These are phyloP conservation scores for Leucania comma DNA, from an alignment of 2,888 invertebrate genomes.

Conservation along the genomic window DNA sequence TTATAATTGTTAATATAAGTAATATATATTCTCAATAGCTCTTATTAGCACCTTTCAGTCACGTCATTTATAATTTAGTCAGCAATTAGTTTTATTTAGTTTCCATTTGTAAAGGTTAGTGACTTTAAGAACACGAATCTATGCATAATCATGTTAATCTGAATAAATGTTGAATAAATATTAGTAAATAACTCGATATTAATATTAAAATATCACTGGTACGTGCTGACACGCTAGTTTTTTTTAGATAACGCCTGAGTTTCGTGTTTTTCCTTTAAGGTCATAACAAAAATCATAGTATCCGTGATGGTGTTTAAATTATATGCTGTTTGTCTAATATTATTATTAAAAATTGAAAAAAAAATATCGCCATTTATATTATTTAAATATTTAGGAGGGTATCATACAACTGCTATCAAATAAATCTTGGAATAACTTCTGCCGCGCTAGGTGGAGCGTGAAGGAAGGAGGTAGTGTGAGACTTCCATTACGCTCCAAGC, in stretches of 20 bases:
- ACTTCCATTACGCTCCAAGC: no score
- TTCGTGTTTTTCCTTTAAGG: slow-evolving; percentile 31
- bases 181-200: slow-evolving; percentile 6
- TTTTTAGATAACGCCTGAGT: slow-evolving; percentile 30
- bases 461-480: no score
- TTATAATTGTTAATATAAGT: neutral
- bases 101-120: slow-evolving; percentile 42
- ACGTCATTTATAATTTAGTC: slow-evolving; percentile 29
- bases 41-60: slow-evolving; percentile 1
- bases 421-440: no score
- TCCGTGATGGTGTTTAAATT: slow-evolving; percentile 24
- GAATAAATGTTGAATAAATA: neutral
- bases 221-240: slow-evolving; percentile 38
- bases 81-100: slow-evolving; percentile 11
- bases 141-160: slow-evolving; percentile 32
- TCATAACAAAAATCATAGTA: slow-evolving; percentile 21
- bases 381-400: neutral
- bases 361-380: neutral
- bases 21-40: neutral
- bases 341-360: slow-evolving; percentile 3
- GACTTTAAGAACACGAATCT: slow-evolving; percentile 40
- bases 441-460: no score
- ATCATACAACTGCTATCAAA: neutral
- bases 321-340: neutral
- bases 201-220: slow-evolving; percentile 29